Base-by-base conservation (phyloP, 2,888 invertebrate genomes). In the Tetranychus truncatus region DNA sequence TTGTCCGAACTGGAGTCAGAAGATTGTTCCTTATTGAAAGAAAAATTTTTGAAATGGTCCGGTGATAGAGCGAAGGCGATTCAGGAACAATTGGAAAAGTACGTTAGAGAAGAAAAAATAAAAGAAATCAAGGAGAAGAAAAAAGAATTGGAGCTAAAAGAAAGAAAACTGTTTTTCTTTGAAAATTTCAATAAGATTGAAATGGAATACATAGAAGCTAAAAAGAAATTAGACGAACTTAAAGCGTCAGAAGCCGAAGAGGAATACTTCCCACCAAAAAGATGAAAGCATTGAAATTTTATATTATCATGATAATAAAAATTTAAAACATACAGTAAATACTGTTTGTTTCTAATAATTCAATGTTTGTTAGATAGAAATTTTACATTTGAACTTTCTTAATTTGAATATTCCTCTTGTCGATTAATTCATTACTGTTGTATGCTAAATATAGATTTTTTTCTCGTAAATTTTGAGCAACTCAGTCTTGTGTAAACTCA, bases 151-250 rank as follows among this genome's bases (percentile, higher is more conserved):
- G 73, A 72, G 65, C 75, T 76, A 76, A 79, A 77, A 55, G 77
- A 78, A 73, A 75, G 78, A 46, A 55, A 75, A 24, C 69, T 79
- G 4, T 78, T 76, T 74, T 79, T 79, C 72, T 79, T 78, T 67
- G 79, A 79, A 74, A 79, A 79, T 72, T 76, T 77, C 71, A 67
- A 77, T 15, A 75, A 78, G 72, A 77, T 75, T 75, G 76, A 78
- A 67, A 77, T 78, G 66, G 78, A 79, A 67, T 72, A 78, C 6
- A 73, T 65, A 20, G 77, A 78, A 55, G 77, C 77, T 0, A 72
- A 79, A 74, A 74, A 77, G 73, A 69, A 73, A 6, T 66, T 74
- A 46, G 45, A 66, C n/a, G 65, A 66, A 18, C 44, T 76, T 15
- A 77, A 78, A 71, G 11, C 65, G 5, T 75, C 66, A n/a, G 44